Conservation (phyloP, 2,113 vertebrate species). For the Notothenia coriiceps region DNA sequence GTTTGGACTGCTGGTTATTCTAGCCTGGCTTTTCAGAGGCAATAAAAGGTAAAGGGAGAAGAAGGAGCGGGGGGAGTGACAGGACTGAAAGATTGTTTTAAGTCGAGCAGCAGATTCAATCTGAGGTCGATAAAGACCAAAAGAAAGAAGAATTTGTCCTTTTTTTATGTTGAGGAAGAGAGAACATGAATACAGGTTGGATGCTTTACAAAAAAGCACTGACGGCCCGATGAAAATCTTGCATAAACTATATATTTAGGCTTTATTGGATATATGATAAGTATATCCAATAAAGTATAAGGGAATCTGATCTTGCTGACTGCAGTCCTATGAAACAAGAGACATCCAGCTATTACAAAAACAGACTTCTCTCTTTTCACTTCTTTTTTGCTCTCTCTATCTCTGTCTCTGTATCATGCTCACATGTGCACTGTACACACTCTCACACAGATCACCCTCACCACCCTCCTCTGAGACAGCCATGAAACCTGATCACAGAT, state of each 20-base stretch:
- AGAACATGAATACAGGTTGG: conserved; percentile 4
- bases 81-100: conserved; percentile 61
- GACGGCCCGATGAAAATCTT: conserved; percentile 13
- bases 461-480: conserved; percentile 54
- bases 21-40: conserved; percentile 80
- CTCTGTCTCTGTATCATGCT: conserved; percentile 13
- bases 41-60: conserved; percentile 64
- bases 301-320: conserved; percentile 47
- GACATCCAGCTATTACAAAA: conserved; percentile 32
- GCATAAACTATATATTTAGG: conserved; percentile 25
- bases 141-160: conserved; percentile 53
- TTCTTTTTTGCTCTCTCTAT: neutral
- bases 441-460: conserved; percentile 45
- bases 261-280: conserved; percentile 48
- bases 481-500: conserved; percentile 76
- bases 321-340: conserved; percentile 64
- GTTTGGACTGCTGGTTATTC: conserved; percentile 79
- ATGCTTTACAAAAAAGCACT: conserved; percentile 14
- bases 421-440: conserved; percentile 18
- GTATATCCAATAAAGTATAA: neutral
- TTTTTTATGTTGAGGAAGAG: conserved; percentile 7
- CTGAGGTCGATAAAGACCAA: conserved; percentile 6
- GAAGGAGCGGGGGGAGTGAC: conserved; percentile 29
- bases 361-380: conserved; percentile 1
- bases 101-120: conserved; percentile 45